Percentiles rank a stretch among this genome's conserved stretches.
These are phyloP conservation scores for Xestobium rufovillosum DNA, from an alignment of 2,888 invertebrate species.

Conservation along the genomic window DNA sequence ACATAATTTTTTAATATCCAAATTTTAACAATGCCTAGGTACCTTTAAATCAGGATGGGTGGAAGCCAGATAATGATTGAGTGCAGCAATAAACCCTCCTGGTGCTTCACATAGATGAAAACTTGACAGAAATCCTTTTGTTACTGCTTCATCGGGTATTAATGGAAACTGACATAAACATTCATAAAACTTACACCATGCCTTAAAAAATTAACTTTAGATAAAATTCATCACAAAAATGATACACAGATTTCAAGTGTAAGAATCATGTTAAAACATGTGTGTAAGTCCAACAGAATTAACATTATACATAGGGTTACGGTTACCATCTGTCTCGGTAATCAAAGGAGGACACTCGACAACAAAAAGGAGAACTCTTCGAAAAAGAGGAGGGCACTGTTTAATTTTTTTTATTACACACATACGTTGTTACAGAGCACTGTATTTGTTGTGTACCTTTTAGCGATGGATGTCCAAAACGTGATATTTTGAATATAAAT, in stretches of 20 bases:
- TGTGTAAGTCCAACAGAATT: no score
- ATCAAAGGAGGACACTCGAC: no score
- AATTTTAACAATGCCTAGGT: slow-evolving; percentile 24
- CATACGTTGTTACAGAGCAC: no score
- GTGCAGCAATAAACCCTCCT: slow-evolving; percentile 84
- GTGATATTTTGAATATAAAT: no score
- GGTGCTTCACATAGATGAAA: slow-evolving; percentile 97
- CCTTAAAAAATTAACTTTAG: slow-evolving; percentile 40
- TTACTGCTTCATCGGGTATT: slow-evolving; percentile 42
- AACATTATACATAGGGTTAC: no score
- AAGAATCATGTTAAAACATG: background rate
- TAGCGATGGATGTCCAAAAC: no score
- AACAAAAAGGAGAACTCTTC: no score
- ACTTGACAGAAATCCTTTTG: slow-evolving; percentile 49
- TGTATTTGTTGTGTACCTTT: no score
- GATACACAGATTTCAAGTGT: slow-evolving; percentile 7
- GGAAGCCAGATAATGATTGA: slow-evolving; percentile 75
- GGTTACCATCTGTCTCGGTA: no score
- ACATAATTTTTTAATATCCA: background rate
- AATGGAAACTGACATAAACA: slow-evolving; percentile 57
- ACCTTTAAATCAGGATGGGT: slow-evolving; percentile 52
- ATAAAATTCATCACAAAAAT: slow-evolving; percentile 1
- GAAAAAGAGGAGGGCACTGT: no score
- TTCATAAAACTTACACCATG: slow-evolving; percentile 94
- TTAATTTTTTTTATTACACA: no score